Conservation (phyloP, 2,113 vertebrate species). For the Rutilus rutilus region DNA sequence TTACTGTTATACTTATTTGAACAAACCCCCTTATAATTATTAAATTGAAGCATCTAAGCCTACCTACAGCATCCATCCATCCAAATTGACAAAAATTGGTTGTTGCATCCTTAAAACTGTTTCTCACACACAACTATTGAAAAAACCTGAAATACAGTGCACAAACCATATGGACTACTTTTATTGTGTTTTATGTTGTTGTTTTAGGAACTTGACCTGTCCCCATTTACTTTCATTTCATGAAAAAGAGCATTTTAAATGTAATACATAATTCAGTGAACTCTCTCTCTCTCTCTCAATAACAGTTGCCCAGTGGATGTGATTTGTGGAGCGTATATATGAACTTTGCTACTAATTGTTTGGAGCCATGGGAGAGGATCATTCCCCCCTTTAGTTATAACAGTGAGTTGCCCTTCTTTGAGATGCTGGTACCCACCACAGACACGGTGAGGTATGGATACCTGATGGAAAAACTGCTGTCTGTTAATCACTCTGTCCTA, state of each 20-base stretch:
- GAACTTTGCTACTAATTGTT: slow-evolving; percentile 77
- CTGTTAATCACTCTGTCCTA: slow-evolving; percentile 81
- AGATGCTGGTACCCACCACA: slow-evolving; percentile 87
- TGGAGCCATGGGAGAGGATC: slow-evolving; percentile 83
- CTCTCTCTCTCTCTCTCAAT: background rate
- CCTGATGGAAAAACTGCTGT: slow-evolving; percentile 87
- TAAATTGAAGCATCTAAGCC: background rate
- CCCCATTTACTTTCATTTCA: background rate
- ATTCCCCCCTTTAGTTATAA: slow-evolving; percentile 82
- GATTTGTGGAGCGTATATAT: slow-evolving; percentile 83
- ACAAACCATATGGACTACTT: background rate
- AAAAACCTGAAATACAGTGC: background rate
- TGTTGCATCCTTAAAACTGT: background rate
- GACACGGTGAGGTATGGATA: slow-evolving; percentile 89
- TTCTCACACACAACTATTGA: background rate
- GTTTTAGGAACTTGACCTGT: background rate
- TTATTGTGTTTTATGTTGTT: background rate
- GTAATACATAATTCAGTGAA: background rate
- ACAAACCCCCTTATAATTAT: background rate
- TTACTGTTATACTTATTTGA: background rate
- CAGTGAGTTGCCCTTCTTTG: slow-evolving; percentile 82
- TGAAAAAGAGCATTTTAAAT: background rate
- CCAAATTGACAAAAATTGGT: background rate
- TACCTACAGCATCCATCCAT: too few species aligned
- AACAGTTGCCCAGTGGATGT: slow-evolving; percentile 78